Base-by-base conservation (phyloP, 2,797 vertebrate genomes). In the Argyrosomus regius region DNA sequence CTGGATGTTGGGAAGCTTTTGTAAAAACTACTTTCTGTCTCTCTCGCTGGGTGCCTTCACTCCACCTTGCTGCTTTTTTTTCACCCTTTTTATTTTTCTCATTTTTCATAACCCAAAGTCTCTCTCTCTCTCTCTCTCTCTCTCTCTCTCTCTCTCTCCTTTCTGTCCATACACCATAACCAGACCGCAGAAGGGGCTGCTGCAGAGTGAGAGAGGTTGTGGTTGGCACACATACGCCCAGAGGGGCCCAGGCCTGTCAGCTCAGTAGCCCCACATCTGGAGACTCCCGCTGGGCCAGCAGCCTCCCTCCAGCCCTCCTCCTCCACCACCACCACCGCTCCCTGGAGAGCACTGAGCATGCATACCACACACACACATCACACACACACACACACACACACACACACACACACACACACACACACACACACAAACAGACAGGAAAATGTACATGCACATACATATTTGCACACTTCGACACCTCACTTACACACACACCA, bases 221-320 rank as follows among this genome's bases (percentile, higher is more conserved):
- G 91, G 91, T 93, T 92, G 92, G 92, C 93, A 93, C 88, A 93
- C 88, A 93, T 80, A 89, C 80, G 89, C 93, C 93, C 92, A 94
- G 90, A 93, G 92, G 94, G 93, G 91, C 89, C 90, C 78, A 82
- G 88, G 87, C 84, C 93, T 94, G 93, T 94, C 94, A 93, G 90
- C 91, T 94, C 92, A 60, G 88, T 93, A 93, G 93, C 89, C 92
- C 92, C 92, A 95, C 95, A 96, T 95, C 95, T 95, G 94, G 94
- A 95, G 92, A 73, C 91, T 95, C 94, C 95, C 91, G 88, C 94
- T 94, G 93, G 93, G 94, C 88, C 88, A 84, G 89, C 80, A 88
- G 88, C 85, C 80, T 91, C 83, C 84, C 85, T 90, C 76, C 80
- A 77, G 78, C 82, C 80, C 87, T 80, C 88, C 87, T 53, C 83